Evolutionary conservation across 2,797 vertebrate species (phyloP).

Genomic region (Coluber constrictor): DNA sequence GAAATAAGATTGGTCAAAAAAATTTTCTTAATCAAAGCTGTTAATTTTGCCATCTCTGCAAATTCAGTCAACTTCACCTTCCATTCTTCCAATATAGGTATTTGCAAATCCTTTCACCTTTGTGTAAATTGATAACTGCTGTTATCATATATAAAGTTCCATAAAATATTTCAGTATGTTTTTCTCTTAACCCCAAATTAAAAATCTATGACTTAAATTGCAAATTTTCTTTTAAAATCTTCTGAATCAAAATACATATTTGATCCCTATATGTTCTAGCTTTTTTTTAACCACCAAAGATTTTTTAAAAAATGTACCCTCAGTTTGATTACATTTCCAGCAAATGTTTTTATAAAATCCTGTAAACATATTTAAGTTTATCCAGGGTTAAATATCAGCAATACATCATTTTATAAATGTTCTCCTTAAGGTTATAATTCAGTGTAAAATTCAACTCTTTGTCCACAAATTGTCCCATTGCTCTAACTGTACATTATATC

Average conservation of each 20-base stretch:
- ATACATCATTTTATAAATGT: background rate
- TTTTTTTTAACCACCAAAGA: background rate
- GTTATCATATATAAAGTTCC: background rate
- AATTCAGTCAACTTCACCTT: background rate
- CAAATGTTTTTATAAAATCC: background rate
- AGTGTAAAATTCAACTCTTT: background rate
- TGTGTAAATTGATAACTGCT: background rate
- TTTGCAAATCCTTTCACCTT: background rate
- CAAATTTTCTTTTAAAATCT: background rate
- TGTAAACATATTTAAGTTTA: background rate
- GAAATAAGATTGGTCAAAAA: constrained; percentile 25
- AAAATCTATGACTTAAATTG: background rate
- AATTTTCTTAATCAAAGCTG: background rate
- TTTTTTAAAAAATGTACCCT: background rate
- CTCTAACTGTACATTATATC: background rate
- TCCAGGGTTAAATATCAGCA: background rate
- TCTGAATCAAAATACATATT: background rate
- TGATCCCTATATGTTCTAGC: background rate
- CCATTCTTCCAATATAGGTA: background rate
- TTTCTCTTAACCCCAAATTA: background rate
- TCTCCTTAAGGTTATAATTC: background rate
- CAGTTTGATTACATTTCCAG: background rate
- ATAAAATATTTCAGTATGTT: background rate
- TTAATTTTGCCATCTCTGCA: background rate
- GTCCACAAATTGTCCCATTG: background rate